These are phyloP conservation scores for Chaetorhynchus papuensis DNA, from an alignment of 2,113 vertebrate species.

Conservation along the genomic window DNA sequence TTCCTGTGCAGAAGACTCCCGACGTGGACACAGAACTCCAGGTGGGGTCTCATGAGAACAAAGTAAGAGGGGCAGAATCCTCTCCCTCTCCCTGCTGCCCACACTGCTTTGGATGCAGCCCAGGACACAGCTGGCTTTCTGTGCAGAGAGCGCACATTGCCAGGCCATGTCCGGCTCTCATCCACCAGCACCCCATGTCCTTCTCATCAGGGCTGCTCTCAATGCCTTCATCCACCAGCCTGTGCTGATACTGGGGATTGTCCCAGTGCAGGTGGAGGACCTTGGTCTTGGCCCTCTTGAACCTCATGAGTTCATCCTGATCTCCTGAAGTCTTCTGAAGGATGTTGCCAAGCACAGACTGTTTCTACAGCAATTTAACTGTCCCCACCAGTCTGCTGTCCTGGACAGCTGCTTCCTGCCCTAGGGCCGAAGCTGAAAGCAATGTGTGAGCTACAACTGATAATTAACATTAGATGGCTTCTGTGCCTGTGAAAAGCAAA, in stretches of 20 bases:
- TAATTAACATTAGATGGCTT: not conserved
- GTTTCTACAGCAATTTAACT: not conserved
- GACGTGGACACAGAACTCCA: not conserved
- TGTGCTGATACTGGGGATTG: not conserved
- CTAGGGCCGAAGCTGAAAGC: not conserved
- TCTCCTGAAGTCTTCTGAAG: not conserved
- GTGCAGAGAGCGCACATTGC: not conserved
- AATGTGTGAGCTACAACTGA: not conserved
- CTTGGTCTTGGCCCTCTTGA: not conserved
- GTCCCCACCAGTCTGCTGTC: not conserved
- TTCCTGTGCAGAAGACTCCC: not conserved
- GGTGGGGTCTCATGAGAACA: not conserved
- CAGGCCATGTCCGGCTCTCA: not conserved
- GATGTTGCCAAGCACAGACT: not conserved
- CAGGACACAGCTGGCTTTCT: not conserved
- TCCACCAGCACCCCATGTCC: not conserved
- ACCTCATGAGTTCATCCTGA: not conserved
- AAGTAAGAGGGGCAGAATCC: not conserved
- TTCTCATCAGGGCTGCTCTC: not conserved
- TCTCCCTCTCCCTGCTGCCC: not conserved
- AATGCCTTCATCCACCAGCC: not conserved
- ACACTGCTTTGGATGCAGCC: not conserved
- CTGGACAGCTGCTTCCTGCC: not conserved
- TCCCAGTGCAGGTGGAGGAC: rapidly evolving
- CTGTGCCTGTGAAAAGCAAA: not conserved